Conservation (phyloP, 1,140 invertebrate genomes). For the Hyles euphorbiae region DNA sequence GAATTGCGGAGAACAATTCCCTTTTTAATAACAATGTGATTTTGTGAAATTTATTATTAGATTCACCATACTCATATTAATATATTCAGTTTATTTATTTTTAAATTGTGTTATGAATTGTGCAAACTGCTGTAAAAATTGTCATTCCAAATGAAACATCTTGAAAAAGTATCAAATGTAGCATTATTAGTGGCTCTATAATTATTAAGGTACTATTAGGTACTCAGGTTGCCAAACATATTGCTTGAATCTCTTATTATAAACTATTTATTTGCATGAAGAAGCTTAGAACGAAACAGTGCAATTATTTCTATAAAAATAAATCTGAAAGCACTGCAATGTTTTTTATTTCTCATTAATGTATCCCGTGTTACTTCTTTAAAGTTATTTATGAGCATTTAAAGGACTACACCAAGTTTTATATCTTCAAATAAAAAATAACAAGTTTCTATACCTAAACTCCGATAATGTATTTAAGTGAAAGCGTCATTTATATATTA, state of each 20-base stretch:
- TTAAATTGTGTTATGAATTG: too few relatives aligned
- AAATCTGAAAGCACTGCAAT: conserved; percentile 6
- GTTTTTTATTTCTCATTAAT: too few relatives aligned
- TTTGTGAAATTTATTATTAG: conserved; percentile 13
- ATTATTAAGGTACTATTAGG: conserved; percentile 30
- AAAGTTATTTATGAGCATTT: too few relatives aligned
- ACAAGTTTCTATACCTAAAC: too few relatives aligned
- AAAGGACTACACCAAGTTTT: too few relatives aligned
- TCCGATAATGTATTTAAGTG: too few relatives aligned
- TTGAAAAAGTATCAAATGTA: neutral
- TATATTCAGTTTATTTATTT: too few relatives aligned
- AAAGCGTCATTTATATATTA: too few relatives aligned
- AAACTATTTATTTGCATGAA: conserved; percentile 68
- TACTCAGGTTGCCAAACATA: conserved; percentile 68
- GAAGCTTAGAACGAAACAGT: conserved; percentile 64
- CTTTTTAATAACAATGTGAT: conserved; percentile 27
- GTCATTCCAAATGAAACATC: conserved; percentile 4
- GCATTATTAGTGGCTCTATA: conserved; percentile 25
- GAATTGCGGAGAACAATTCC: conserved; percentile 12
- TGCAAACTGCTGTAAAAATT: neutral
- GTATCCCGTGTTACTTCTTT: too few relatives aligned
- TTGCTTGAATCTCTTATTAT: conserved; percentile 71
- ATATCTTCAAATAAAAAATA: too few relatives aligned
- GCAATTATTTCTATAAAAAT: conserved; percentile 49
- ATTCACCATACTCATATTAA: neutral